phyloP scores from a whole-genome alignment of 2,797 vertebrate genomes.

The Anguilla marmorata region DNA sequence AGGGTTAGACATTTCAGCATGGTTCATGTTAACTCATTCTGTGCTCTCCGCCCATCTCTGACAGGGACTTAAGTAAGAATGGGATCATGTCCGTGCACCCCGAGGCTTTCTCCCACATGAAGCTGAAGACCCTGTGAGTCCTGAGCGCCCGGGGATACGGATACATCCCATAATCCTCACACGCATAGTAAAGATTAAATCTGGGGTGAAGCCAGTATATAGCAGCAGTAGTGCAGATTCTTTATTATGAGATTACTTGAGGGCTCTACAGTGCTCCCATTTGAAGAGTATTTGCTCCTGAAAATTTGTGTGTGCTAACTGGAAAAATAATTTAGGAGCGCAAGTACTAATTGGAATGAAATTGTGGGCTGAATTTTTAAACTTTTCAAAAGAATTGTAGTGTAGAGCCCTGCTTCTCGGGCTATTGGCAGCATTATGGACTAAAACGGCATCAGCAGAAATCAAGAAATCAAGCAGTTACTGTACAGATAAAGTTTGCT shows the following conservation, averaged over 20 bases:
- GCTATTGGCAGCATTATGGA: background rate
- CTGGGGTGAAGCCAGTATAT: background rate
- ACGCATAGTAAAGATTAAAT: background rate
- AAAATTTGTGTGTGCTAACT: no score
- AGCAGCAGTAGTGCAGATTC: background rate
- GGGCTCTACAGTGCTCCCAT: no score
- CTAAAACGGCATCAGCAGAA: background rate
- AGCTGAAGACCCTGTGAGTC: constrained; percentile 86
- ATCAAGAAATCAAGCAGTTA: background rate
- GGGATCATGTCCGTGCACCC: constrained; percentile 91
- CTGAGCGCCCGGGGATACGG: background rate
- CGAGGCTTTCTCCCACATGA: constrained; percentile 80
- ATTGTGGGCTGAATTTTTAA: no score
- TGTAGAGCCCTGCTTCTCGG: no score
- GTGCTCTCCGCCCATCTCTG: constrained; percentile 45
- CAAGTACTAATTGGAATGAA: no score
- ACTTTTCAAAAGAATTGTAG: no score
- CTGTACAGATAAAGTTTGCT: background rate
- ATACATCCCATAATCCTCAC: background rate
- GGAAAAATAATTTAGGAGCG: no score
- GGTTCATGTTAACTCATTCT: background rate
- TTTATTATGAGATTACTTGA: background rate
- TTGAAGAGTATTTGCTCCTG: no score
- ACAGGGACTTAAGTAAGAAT: constrained; percentile 90
- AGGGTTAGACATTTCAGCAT: background rate